Evolutionary conservation across 2,888 invertebrate genomes (phyloP), one percentile per base, ranked within the genome.

Genomic region (Xestia xanthographa): DNA sequence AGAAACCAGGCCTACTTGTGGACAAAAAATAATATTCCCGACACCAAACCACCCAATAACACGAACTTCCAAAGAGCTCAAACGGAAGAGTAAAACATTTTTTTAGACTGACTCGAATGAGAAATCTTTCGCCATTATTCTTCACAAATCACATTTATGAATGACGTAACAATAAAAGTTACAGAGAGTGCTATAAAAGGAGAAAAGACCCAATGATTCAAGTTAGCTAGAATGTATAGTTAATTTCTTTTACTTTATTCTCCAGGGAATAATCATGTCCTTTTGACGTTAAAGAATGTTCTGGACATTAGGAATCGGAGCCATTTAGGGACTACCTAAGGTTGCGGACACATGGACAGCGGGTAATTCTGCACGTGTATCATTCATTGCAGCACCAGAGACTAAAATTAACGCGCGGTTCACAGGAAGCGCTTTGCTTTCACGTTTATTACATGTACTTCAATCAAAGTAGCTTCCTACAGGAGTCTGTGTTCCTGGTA

Each of bases 141-240:
- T 69, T 62, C 75, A 65, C 66, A 79, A 77, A 79, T 84, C 79
- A 79, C 72, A 83, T 84, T 76, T 65, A 77, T 72, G 75, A 86
- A 72, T 74, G 77, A 79, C 69, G 72, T 72, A 43, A 87, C 75
- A 80, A 80, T 78, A 76, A 78, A 88, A 88, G 63, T 83, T 86
- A 86, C 68, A 29, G 60, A 65, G 58, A 63, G 43, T 22, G 50
- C 58, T 29, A 58, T 68, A 73, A 67, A 69, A 79, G 77, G 43
- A 65, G n/a, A 17, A 69, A 70, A 72, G n/a, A n/a, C 45, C 22
- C 67, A 63, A 87, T 87, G 82, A 76, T 77, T 80, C 77, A 84
- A 79, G 67, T 83, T 48, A 53, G 65, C 48, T 56, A 63, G 41
- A 65, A 58, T 83, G 43, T 67, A 48, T 48, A 41, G 69, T 72